phyloP scores from a whole-genome alignment of 2,797 vertebrate genomes.

The Tapirus indicus region DNA sequence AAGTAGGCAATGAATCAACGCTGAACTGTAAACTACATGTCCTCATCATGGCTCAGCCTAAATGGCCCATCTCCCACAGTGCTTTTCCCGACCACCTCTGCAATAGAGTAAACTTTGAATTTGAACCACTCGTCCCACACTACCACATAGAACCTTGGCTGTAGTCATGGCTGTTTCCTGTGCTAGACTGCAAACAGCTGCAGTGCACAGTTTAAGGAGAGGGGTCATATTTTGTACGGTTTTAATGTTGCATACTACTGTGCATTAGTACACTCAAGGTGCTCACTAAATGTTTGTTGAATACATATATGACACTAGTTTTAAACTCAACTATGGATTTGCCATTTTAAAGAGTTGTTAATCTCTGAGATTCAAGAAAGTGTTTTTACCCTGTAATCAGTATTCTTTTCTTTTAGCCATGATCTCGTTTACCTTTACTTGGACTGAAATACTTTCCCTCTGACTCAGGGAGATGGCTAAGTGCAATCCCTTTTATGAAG shows the following conservation, averaged over 20 bases:
- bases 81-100: background rate
- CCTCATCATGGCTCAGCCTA: background rate
- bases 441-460: background rate
- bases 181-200: background rate
- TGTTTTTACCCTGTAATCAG: background rate
- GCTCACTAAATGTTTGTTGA: background rate
- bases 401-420: background rate
- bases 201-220: background rate
- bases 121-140: background rate
- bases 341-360: background rate
- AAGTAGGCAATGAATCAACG: background rate
- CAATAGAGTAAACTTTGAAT: background rate
- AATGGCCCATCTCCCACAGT: background rate
- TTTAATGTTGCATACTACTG: background rate
- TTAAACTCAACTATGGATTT: background rate
- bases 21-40: accelerated
- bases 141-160: accelerated
- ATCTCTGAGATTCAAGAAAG: background rate
- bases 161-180: background rate
- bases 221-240: background rate
- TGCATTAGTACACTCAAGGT: background rate
- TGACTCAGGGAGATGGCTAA: constrained; percentile 2
- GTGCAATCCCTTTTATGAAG: background rate
- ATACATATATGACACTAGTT: background rate
- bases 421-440: constrained; percentile 10